Evolutionary conservation across 2,888 invertebrate genomes (phyloP).

Genomic region (Oasisia sp.): DNA sequence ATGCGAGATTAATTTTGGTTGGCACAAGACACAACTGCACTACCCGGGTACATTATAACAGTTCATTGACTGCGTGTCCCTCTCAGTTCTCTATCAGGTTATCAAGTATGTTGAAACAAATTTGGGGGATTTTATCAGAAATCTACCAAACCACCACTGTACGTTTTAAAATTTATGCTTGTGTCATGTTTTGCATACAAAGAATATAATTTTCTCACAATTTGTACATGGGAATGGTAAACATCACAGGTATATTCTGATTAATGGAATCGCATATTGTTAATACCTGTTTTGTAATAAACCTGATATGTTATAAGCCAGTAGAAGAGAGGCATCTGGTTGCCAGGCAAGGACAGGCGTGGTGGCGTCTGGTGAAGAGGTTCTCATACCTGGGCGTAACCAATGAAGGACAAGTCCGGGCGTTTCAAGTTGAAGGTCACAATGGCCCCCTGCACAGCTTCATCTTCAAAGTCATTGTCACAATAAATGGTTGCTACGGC

Average conservation of each 20-base stretch:
- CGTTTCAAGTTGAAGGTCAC: conserved; percentile 89
- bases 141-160: no score
- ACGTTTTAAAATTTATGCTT: not conserved
- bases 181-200: not conserved
- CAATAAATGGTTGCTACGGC: conserved; percentile 79
- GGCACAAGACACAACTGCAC: no score
- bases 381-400: conserved; percentile 83
- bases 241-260: no score
- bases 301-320: not conserved
- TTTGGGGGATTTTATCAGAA: no score
- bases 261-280: no score
- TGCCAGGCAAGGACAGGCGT: not conserved
- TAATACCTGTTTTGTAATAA: not conserved
- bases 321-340: not conserved
- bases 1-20: no score
- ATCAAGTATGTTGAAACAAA: no score
- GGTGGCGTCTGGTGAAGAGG: not conserved
- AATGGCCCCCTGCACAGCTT: conserved; percentile 80
- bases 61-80: no score
- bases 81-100: no score
- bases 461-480: conserved; percentile 65
- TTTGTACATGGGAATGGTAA: no score
- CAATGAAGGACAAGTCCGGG: conserved; percentile 81
- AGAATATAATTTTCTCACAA: no score
- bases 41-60: no score